Conservation (phyloP, 2,113 vertebrate genomes). For the Myxocyprinus asiaticus region DNA sequence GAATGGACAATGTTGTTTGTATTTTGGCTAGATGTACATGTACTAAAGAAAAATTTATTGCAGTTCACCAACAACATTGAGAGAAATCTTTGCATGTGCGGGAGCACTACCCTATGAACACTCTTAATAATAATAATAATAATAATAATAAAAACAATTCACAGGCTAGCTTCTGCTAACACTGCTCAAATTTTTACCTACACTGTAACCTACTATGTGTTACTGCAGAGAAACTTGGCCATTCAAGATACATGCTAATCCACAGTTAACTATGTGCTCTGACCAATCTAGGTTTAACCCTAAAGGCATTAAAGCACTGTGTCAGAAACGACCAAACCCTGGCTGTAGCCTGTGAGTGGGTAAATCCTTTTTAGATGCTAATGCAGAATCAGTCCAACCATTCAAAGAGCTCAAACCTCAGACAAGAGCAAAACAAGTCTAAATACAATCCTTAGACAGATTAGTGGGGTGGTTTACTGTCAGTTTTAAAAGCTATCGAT, state of each 20-base stretch:
- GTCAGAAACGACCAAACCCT: not conserved
- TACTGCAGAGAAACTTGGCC: not conserved
- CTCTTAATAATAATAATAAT: no score
- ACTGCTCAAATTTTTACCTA: not conserved
- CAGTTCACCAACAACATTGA: no score
- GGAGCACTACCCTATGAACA: no score
- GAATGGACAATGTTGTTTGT: no score
- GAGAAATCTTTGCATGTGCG: not conserved
- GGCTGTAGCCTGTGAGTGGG: not conserved
- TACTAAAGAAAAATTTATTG: no score
- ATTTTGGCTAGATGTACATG: no score
- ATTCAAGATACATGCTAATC: not conserved
- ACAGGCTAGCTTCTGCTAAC: not conserved
- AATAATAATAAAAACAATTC: not conserved
- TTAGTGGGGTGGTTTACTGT: not conserved
- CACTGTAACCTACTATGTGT: not conserved
- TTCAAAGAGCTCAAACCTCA: not conserved
- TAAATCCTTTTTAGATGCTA: conserved; percentile 9
- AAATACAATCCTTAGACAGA: not conserved
- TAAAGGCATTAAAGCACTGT: not conserved
- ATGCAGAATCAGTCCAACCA: conserved; percentile 1
- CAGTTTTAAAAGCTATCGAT: conserved; percentile 1
- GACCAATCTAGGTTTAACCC: not conserved
- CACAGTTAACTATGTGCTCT: not conserved
- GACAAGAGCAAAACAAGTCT: not conserved